phyloP scores from a whole-genome alignment of 2,113 vertebrate genomes.

The Grallaria varia region DNA sequence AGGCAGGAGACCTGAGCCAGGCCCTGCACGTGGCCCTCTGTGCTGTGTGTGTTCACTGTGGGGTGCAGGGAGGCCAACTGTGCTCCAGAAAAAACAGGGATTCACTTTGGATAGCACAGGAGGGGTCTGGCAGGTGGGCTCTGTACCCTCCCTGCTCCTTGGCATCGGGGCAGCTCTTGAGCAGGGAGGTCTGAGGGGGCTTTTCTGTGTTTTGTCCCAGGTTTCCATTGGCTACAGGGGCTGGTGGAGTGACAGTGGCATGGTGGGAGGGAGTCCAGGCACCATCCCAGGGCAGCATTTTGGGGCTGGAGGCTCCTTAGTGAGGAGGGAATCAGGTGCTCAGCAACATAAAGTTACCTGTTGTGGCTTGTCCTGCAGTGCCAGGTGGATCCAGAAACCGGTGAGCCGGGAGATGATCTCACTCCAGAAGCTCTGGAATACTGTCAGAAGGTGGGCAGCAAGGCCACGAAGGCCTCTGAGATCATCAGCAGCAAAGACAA shows the following conservation, averaged over 20 bases:
- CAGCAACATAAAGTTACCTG: not conserved
- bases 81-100: not conserved
- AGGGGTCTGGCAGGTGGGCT: not conserved
- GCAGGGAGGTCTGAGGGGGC: not conserved
- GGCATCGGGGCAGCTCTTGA: accelerated
- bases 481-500: slow-evolving; percentile 76
- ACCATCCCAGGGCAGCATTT: accelerated
- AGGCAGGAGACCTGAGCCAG: accelerated
- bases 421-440: slow-evolving; percentile 73
- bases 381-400: slow-evolving; percentile 62
- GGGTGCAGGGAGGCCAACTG: not conserved
- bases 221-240: not conserved
- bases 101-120: not conserved
- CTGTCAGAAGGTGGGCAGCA: slow-evolving; percentile 84
- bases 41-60: not conserved
- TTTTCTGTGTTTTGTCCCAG: not conserved
- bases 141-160: not conserved
- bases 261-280: not conserved
- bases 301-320: not conserved
- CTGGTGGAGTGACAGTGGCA: not conserved
- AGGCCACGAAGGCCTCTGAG: slow-evolving; percentile 76
- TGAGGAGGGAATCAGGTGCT: not conserved
- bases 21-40: not conserved
- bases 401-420: slow-evolving; percentile 80
- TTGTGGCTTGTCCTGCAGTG: slow-evolving; percentile 68